These are phyloP conservation scores for Adoxophyes honmai DNA, from an alignment of 1,140 invertebrate species.

Conservation along the genomic window DNA sequence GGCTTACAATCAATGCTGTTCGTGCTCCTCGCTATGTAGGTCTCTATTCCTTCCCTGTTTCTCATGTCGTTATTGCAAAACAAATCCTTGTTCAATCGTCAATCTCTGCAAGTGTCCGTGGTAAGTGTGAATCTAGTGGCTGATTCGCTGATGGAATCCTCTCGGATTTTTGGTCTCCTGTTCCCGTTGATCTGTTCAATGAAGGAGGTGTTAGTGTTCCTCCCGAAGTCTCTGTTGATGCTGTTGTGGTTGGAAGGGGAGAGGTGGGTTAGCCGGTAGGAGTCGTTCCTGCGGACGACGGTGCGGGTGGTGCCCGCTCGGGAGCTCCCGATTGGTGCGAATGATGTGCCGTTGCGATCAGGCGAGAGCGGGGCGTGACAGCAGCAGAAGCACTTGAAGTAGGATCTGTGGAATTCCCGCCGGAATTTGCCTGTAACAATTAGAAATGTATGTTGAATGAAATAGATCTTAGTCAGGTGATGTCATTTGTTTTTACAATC, in stretches of 20 bases:
- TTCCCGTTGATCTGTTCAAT: conserved; percentile 71
- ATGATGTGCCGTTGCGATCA: conserved; percentile 59
- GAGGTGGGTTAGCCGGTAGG: conserved; percentile 66
- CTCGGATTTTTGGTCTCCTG: conserved; percentile 46
- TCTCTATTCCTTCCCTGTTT: conserved; percentile 45
- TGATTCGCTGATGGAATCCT: conserved; percentile 69
- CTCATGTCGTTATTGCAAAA: conserved; percentile 39
- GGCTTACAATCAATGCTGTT: conserved; percentile 65
- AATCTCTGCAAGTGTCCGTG: conserved; percentile 64
- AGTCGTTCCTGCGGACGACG: conserved; percentile 61
- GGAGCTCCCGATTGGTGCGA: conserved; percentile 59
- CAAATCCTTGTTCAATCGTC: conserved; percentile 54
- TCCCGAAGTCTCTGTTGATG: conserved; percentile 52
- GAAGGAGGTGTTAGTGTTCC: conserved; percentile 66
- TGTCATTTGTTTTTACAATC: no score
- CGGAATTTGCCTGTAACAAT: conserved; percentile 75
- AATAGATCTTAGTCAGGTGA: no score
- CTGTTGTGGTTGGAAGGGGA: conserved; percentile 69
- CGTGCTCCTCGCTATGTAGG: conserved; percentile 51
- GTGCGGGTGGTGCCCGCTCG: conserved; percentile 56
- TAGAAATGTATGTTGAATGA: no score
- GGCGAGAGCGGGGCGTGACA: conserved; percentile 40
- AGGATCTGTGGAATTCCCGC: conserved; percentile 73
- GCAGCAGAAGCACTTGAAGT: conserved; percentile 74
- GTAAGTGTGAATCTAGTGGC: conserved; percentile 62